phyloP scores from a whole-genome alignment of 2,888 invertebrate genomes.

The Hetaerina titia region DNA sequence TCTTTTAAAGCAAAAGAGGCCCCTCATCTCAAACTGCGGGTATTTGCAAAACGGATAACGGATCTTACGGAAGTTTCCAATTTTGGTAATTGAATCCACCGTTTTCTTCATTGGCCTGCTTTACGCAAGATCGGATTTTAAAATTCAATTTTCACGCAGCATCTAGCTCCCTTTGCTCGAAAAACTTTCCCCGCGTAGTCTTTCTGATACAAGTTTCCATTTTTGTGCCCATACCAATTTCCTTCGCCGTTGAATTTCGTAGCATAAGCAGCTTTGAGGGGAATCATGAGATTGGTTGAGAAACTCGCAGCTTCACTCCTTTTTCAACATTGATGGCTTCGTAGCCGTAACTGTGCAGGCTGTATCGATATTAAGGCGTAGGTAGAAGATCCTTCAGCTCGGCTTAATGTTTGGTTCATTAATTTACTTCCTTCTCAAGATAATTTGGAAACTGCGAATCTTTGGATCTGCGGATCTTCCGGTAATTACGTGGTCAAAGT shows the following conservation, averaged over 20 bases:
- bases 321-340: not conserved
- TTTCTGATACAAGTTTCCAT: conserved; percentile 7
- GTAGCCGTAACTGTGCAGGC: not conserved
- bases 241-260: not conserved
- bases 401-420: not conserved
- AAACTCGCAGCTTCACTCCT: not conserved
- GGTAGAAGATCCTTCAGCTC: not conserved
- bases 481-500: too few relatives aligned
- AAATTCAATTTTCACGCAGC: not conserved
- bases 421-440: too few relatives aligned
- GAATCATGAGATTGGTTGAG: not conserved
- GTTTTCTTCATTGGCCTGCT: not conserved
- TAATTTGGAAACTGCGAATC: too few relatives aligned
- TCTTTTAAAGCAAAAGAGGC: not conserved
- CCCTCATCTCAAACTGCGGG: not conserved
- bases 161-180: not conserved
- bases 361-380: not conserved
- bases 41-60: not conserved
- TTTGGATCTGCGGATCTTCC: too few relatives aligned
- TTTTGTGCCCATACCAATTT: not conserved
- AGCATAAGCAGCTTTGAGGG: not conserved
- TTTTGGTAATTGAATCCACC: not conserved
- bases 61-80: conserved; percentile 29
- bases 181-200: not conserved
- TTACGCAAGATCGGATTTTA: conserved; percentile 5